Percentiles rank a stretch among this genome's conserved stretches.
Conservation (phyloP, 2,797 vertebrate genomes). For the Vultur gryphus region DNA sequence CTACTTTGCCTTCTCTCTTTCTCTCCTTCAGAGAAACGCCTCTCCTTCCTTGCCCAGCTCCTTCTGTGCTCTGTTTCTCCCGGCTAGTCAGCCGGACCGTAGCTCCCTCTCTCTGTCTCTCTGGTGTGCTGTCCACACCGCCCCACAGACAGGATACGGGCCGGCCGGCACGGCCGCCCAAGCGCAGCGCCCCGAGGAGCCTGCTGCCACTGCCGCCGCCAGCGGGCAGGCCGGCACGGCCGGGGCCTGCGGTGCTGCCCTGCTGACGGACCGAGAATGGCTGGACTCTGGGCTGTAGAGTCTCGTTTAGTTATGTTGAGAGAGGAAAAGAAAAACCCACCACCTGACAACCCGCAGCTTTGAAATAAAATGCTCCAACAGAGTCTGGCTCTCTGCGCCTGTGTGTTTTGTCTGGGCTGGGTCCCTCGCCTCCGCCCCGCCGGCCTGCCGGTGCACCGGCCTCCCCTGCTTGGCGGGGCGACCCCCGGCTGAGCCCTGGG, state of each 20-base stretch:
- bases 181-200: background rate
- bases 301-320: background rate
- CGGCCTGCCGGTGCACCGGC: background rate
- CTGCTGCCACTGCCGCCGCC: background rate
- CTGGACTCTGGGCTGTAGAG: background rate
- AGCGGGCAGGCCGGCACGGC: background rate
- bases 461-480: background rate
- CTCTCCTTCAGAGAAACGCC: conserved; percentile 57
- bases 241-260: background rate
- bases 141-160: background rate
- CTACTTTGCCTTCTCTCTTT: conserved; percentile 46
- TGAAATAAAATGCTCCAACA: conserved; percentile 74
- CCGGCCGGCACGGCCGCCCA: accelerated
- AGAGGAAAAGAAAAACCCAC: background rate
- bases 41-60: conserved; percentile 44
- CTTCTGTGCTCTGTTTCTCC: conserved; percentile 55
- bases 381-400: conserved; percentile 29
- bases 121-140: conserved; percentile 79
- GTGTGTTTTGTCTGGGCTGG: conserved; percentile 44
- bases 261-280: background rate
- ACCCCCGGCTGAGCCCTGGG: conserved; percentile 31
- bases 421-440: accelerated
- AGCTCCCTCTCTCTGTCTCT: conserved; percentile 54
- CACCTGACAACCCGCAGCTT: background rate
- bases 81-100: background rate